Percentiles rank a stretch among this genome's conserved stretches.
These are phyloP conservation scores for Plectropomus leopardus DNA, from an alignment of 2,113 vertebrate genomes.

Conservation along the genomic window DNA sequence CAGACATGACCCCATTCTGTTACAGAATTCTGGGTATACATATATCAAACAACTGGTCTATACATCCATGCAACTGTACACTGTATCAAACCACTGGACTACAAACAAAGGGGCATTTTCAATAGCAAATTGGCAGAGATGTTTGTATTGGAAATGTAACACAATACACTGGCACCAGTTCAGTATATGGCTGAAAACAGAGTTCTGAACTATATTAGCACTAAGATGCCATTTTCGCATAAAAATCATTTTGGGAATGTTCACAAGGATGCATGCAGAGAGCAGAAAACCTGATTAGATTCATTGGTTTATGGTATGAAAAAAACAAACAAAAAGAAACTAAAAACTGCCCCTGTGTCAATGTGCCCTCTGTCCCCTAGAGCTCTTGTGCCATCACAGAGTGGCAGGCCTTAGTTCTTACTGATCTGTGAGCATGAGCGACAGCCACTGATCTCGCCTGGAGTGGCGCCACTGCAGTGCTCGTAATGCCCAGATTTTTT, in stretches of 20 bases:
- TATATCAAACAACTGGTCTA: background rate
- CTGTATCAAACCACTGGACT: background rate
- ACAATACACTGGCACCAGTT: background rate
- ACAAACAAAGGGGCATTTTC: background rate
- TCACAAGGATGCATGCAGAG: constrained; percentile 8
- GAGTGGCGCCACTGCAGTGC: constrained; percentile 63
- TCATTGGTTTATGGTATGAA: constrained; percentile 15
- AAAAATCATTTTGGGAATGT: background rate
- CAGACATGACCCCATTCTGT: background rate
- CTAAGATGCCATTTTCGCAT: background rate
- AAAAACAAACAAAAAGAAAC: constrained; percentile 9
- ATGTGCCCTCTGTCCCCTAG: constrained; percentile 36
- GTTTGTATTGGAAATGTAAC: background rate
- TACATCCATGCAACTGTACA: background rate
- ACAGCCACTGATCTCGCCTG: constrained; percentile 73
- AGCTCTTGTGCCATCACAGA: constrained; percentile 62
- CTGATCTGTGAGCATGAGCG: constrained; percentile 62
- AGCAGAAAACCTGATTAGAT: constrained; percentile 28
- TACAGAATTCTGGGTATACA: background rate
- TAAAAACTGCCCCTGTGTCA: constrained; percentile 46
- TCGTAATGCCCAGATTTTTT: constrained; percentile 60
- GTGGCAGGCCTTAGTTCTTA: constrained; percentile 61
- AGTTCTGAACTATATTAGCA: background rate
- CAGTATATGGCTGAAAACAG: background rate
- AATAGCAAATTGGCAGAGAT: background rate